phyloP scores from a whole-genome alignment of 2,113 vertebrate genomes.

The Panthera leo region DNA sequence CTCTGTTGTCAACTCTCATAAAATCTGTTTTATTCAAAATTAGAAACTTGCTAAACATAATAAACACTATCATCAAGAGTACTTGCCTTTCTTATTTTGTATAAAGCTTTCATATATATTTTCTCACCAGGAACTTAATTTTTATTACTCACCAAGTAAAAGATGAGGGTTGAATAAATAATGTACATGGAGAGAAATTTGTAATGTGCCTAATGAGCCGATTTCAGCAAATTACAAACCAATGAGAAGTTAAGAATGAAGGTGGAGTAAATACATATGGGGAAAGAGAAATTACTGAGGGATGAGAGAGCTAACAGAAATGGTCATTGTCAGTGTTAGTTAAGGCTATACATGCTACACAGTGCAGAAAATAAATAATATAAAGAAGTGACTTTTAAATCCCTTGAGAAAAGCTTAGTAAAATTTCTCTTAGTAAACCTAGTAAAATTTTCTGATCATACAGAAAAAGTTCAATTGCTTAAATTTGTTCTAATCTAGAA shows the following conservation, averaged over 20 bases:
- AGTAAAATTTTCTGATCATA: slow-evolving; percentile 20
- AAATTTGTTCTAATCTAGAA: slow-evolving; percentile 51
- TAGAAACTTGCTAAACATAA: background rate
- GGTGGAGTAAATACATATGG: background rate
- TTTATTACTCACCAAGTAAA: background rate
- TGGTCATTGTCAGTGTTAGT: background rate
- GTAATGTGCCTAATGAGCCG: background rate
- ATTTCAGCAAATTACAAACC: background rate
- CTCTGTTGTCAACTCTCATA: background rate
- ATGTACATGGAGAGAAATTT: background rate
- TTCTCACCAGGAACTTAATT: background rate
- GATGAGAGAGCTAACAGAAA: background rate
- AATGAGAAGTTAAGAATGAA: background rate
- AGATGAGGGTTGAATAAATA: background rate
- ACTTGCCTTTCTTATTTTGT: background rate
- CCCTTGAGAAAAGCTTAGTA: background rate
- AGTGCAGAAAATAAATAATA: background rate
- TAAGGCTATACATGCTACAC: accelerated
- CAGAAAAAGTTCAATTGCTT: slow-evolving; percentile 37
- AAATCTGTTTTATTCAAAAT: background rate
- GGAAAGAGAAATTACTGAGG: background rate
- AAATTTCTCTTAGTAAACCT: background rate
- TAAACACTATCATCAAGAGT: background rate
- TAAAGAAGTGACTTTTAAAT: background rate
- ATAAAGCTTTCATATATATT: background rate